phyloP scores from a whole-genome alignment of 2,113 vertebrate genomes.

The Sturnira hondurensis region DNA sequence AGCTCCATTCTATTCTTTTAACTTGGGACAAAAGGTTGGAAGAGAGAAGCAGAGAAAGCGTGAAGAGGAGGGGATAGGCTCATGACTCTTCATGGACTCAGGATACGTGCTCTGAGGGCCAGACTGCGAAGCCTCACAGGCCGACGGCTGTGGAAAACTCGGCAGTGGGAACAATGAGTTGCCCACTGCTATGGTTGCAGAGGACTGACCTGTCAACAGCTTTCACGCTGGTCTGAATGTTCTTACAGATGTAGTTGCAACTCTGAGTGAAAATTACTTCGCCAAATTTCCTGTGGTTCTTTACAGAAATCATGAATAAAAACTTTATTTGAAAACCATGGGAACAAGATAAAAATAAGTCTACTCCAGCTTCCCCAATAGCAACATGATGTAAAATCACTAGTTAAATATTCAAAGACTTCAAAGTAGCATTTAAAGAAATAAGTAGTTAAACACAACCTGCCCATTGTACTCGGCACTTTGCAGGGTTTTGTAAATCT shows the following conservation, averaged over 20 bases:
- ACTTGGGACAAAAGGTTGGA: background rate
- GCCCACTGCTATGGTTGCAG: background rate
- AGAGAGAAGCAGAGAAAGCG: background rate
- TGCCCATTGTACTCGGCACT: background rate
- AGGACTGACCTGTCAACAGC: background rate
- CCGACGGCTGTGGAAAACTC: background rate
- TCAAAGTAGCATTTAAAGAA: conserved; percentile 55
- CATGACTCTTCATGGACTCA: background rate
- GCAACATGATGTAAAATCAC: conserved; percentile 3
- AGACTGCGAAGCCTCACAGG: background rate
- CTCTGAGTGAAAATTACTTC: background rate
- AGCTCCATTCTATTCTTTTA: background rate
- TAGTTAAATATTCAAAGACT: conserved; percentile 51
- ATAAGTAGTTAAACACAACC: background rate
- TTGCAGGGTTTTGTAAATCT: conserved; percentile 53
- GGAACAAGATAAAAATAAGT: conserved; percentile 32
- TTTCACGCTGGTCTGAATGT: background rate
- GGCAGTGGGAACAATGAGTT: background rate
- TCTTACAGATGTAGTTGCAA: background rate
- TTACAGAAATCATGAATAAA: conserved; percentile 25
- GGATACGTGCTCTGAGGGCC: too few relatives aligned
- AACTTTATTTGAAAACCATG: conserved; percentile 45
- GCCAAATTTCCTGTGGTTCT: background rate
- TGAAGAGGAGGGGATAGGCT: background rate
- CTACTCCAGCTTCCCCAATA: conserved; percentile 10